These are phyloP conservation scores for Camponotus floridanus DNA, from an alignment of 1,140 invertebrate genomes.

Conservation along the genomic window DNA sequence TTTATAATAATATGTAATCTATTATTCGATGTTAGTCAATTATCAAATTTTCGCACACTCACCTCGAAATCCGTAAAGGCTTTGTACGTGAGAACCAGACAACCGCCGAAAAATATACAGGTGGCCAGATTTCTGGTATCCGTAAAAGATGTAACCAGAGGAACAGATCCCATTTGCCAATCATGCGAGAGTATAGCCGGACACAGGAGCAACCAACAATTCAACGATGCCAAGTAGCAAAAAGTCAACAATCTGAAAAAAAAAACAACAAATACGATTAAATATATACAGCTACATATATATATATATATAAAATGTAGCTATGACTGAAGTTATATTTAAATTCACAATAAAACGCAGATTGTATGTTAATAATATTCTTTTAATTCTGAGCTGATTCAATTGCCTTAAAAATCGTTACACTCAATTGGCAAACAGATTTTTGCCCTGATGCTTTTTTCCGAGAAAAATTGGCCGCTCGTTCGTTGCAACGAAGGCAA, in stretches of 20 bases:
- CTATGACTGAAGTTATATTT: background rate
- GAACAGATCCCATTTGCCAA: conserved; percentile 96
- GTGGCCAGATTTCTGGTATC: conserved; percentile 92
- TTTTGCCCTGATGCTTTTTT: background rate
- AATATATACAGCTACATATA: background rate
- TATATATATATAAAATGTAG: background rate
- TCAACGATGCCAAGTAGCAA: conserved; percentile 93
- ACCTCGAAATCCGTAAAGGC: conserved; percentile 90
- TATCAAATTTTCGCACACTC: conserved; percentile 64
- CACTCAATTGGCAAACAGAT: background rate
- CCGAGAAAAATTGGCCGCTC: conserved; percentile 60
- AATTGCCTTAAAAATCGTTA: background rate
- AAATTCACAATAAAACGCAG: background rate
- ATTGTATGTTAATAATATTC: background rate
- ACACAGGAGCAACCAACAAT: conserved; percentile 93
- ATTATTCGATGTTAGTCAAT: background rate
- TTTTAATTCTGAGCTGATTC: background rate
- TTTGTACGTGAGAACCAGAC: conserved; percentile 88
- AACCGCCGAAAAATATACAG: conserved; percentile 89
- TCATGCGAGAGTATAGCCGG: conserved; percentile 93
- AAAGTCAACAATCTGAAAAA: conserved; percentile 90
- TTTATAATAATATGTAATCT: background rate
- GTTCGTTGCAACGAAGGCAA: conserved; percentile 20
- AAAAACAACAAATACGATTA: conserved; percentile 37
- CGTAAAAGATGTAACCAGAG: conserved; percentile 89